A percentile compares a stretch with the other conserved stretches of the same genome.
These are phyloP conservation scores for Plotosus lineatus DNA, from an alignment of 2,113 vertebrate species.

Conservation along the genomic window DNA sequence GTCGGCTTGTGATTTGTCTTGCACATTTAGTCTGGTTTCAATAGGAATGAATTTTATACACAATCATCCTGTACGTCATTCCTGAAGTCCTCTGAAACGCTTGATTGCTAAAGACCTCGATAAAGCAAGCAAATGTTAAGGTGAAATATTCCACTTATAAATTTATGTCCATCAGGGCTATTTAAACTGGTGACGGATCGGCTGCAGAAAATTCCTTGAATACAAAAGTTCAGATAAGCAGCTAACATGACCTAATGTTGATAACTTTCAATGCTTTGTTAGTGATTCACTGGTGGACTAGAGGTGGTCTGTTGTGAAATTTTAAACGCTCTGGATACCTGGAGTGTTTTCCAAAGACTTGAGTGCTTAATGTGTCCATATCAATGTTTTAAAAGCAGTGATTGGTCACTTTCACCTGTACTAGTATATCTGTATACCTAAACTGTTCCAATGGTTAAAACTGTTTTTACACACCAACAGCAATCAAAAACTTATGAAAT, in stretches of 20 bases:
- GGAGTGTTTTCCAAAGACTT: too few species aligned
- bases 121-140: not conserved
- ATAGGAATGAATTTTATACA: slow-evolving; percentile 27
- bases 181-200: not conserved
- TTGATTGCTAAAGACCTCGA: slow-evolving; percentile 4
- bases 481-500: too few species aligned
- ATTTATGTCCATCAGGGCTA: not conserved
- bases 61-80: not conserved
- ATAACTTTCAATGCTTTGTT: not conserved
- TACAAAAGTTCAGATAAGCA: not conserved
- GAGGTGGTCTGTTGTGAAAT: too few species aligned
- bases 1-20: slow-evolving; percentile 42
- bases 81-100: not conserved
- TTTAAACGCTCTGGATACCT: too few species aligned
- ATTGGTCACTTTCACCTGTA: too few species aligned
- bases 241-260: not conserved
- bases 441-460: too few species aligned
- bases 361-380: too few species aligned
- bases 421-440: too few species aligned
- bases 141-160: not conserved
- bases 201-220: not conserved
- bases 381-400: too few species aligned
- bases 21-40: slow-evolving; percentile 27
- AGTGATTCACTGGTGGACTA: too few species aligned
- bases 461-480: too few species aligned